Percentiles rank a stretch among this genome's conserved stretches.
Conservation (phyloP, 2,113 vertebrate species). For the Brienomyrus brachyistius region DNA sequence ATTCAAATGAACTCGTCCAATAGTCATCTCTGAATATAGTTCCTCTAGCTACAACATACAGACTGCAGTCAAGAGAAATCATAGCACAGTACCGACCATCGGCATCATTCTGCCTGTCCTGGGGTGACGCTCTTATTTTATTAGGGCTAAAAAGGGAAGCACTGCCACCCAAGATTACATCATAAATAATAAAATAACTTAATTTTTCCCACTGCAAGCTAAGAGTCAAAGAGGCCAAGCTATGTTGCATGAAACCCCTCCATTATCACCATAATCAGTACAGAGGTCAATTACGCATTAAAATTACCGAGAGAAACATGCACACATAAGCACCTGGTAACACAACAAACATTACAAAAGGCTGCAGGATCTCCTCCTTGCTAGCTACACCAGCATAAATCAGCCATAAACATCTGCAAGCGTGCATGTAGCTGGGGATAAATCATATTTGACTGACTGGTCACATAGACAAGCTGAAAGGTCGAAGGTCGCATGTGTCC, state of each 20-base stretch:
- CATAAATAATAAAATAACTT: background rate
- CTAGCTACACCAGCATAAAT: background rate
- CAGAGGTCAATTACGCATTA: background rate
- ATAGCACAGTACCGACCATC: background rate
- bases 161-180: background rate
- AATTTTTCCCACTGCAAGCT: background rate
- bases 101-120: background rate
- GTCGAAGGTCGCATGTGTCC: background rate
- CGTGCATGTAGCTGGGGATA: background rate
- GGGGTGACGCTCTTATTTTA: background rate
- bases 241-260: background rate
- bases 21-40: background rate
- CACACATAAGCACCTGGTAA: background rate
- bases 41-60: background rate
- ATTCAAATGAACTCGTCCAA: background rate
- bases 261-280: background rate
- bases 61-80: background rate
- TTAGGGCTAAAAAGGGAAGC: background rate
- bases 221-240: background rate
- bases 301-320: background rate
- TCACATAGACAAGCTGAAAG: background rate
- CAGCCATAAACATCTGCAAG: background rate
- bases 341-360: background rate
- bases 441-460: background rate
- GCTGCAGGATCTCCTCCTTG: background rate